Evolutionary conservation across 2,888 invertebrate species (phyloP), one percentile per base, ranked within the genome.

Genomic region (Steinernema scapterisci): DNA sequence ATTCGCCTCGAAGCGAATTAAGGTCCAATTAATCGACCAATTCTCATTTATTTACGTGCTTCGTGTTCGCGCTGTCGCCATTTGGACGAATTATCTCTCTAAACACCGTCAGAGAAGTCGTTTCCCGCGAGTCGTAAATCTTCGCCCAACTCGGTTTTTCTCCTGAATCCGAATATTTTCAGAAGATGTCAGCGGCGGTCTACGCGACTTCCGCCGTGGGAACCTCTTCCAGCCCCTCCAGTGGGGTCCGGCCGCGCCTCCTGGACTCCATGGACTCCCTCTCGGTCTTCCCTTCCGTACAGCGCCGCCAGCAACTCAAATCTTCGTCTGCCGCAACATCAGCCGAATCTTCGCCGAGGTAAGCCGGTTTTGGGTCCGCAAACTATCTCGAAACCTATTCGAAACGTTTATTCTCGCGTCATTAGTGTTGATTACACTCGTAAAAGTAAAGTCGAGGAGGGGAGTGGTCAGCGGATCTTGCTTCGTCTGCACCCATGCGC

Each of bases 151-250:
- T 48, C 48, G 21, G 23, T 23, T 52, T 23, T 21, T 52, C 48
- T 21, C 21, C 52, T 16, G 52, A 52, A 21, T 52, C 52, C 52
- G 38, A 38, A 38, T 38, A n/a, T n/a, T n/a, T 38, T 38, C 38
- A 38, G 23, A 23, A n/a, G 27, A 63, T 63, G 63, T 63, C 63
- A 27, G 27, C 63, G 38, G 63, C 63, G 31, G 16, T 63, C 63
- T 63, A 63, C 63, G 63, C 63, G 63, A 63, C 63, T 31, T 63
- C 63, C 27, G 23, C 63, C 25, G 63, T 63, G 63, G 63, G 63
- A 63, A 63, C 63, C 27, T 63, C 63, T 25, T 48, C 48, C n/a
- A 5, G 13, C 48, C 38, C 63, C 25, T 31, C 54, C 11, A 6
- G 2, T 2, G 54, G 11, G 23, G 21, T 54, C 54, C 54, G 54